Evolutionary conservation across 2,797 vertebrate species (phyloP).

Genomic region (Peromyscus melanophrys): DNA sequence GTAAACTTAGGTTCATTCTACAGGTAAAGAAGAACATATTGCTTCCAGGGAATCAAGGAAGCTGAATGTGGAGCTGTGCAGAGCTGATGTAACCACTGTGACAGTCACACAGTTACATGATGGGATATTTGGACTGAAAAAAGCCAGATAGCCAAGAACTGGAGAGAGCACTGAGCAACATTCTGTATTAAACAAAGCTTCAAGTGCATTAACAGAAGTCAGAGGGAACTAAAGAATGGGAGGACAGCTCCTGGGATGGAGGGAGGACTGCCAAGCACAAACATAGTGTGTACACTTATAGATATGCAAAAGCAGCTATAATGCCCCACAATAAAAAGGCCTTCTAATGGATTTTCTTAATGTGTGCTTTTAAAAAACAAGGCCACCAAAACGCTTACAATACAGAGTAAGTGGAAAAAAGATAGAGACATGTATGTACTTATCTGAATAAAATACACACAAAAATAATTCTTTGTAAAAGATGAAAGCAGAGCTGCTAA

Average conservation of each 20-base stretch:
- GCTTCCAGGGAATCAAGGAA: not conserved
- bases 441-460: slow-evolving; percentile 47
- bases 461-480: not conserved
- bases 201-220: not conserved
- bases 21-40: not conserved
- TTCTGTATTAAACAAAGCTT: not conserved
- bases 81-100: not conserved
- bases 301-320: not conserved
- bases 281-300: not conserved
- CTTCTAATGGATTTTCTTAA: slow-evolving; percentile 22
- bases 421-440: not conserved
- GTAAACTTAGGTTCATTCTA: not conserved
- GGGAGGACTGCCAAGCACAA: not conserved
- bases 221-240: not conserved
- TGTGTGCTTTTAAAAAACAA: not conserved
- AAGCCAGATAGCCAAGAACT: not conserved
- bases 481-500: not conserved
- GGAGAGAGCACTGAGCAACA: not conserved
- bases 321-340: slow-evolving; percentile 5
- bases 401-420: slow-evolving; percentile 24
- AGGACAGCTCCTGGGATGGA: not conserved
- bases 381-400: slow-evolving; percentile 27
- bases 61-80: not conserved
- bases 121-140: not conserved
- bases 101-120: not conserved